A percentile compares a stretch with the other conserved stretches of the same genome.
Conservation (phyloP, 2,888 invertebrate species). For the Seira ritae region DNA sequence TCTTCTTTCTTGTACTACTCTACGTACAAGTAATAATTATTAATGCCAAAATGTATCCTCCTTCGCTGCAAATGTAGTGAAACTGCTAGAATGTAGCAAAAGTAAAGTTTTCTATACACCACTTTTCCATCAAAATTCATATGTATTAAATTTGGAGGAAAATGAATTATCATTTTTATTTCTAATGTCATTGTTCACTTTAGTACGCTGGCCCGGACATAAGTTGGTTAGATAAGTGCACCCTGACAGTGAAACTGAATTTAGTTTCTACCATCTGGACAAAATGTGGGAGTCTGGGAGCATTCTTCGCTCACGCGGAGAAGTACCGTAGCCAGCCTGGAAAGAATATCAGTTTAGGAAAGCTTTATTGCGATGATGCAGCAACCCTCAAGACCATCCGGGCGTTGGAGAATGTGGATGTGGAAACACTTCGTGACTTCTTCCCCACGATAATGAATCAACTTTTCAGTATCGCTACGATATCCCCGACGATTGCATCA, state of each 20-base stretch:
- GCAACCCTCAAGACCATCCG: constrained; percentile 69
- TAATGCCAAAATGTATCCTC: too few species aligned
- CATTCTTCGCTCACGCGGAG: constrained; percentile 73
- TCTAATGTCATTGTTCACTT: constrained; percentile 33
- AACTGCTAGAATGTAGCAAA: too few species aligned
- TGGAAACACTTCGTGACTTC: constrained; percentile 70
- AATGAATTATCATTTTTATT: too few species aligned
- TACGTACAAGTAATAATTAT: too few species aligned
- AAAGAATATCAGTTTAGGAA: constrained; percentile 24
- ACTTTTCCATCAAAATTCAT: too few species aligned
- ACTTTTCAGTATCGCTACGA: constrained; percentile 67
- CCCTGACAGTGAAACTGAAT: constrained; percentile 70
- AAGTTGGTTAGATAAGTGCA: constrained; percentile 72
- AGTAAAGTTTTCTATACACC: too few species aligned
- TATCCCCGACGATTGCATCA: constrained; percentile 68
- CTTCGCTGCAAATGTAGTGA: too few species aligned
- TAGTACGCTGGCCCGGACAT: constrained; percentile 73
- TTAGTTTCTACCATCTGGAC: constrained; percentile 72
- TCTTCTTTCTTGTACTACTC: neutral
- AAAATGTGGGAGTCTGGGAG: constrained; percentile 71
- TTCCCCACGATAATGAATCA: constrained; percentile 73
- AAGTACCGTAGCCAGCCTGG: constrained; percentile 59
- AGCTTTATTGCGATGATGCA: constrained; percentile 71
- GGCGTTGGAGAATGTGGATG: constrained; percentile 70
- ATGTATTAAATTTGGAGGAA: too few species aligned